Conservation (phyloP, 2,888 invertebrate genomes). For the Tridacna crocea region DNA sequence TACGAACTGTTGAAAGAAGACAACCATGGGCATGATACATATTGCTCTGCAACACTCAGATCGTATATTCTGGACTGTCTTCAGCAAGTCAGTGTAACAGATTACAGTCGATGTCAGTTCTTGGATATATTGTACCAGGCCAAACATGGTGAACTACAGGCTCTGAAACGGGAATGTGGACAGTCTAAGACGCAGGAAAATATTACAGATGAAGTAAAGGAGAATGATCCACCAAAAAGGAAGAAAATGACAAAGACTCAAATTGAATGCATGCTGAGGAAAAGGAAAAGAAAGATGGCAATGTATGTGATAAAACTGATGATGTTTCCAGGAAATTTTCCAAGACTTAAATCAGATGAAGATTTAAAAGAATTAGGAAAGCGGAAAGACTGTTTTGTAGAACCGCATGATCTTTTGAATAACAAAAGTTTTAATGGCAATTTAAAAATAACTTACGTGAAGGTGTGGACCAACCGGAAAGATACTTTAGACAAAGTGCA, state of each 20-base stretch:
- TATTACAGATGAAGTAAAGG: not conserved
- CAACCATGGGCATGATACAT: not conserved
- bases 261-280: conserved; percentile 33
- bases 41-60: not conserved
- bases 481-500: conserved; percentile 19
- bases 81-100: conserved; percentile 10
- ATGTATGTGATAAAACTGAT: conserved; percentile 22
- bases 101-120: conserved; percentile 34
- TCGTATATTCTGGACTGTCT: conserved; percentile 17
- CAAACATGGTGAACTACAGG: conserved; percentile 22
- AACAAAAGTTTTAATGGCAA: conserved; percentile 33
- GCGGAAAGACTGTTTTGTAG: conserved; percentile 18
- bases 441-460: conserved; percentile 24
- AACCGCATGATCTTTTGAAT: conserved; percentile 23
- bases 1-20: not conserved
- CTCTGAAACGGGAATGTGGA: conserved; percentile 28
- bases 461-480: conserved; percentile 33
- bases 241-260: conserved; percentile 45
- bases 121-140: conserved; percentile 38
- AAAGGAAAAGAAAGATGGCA: conserved; percentile 33
- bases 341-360: conserved; percentile 8
- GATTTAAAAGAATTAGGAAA: conserved; percentile 7
- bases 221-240: not conserved
- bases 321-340: conserved; percentile 46
- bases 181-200: conserved; percentile 25